Evolutionary conservation across 2,888 invertebrate species (phyloP), one percentile per base, ranked within the genome.

Genomic region (Sarcophaga variegata): DNA sequence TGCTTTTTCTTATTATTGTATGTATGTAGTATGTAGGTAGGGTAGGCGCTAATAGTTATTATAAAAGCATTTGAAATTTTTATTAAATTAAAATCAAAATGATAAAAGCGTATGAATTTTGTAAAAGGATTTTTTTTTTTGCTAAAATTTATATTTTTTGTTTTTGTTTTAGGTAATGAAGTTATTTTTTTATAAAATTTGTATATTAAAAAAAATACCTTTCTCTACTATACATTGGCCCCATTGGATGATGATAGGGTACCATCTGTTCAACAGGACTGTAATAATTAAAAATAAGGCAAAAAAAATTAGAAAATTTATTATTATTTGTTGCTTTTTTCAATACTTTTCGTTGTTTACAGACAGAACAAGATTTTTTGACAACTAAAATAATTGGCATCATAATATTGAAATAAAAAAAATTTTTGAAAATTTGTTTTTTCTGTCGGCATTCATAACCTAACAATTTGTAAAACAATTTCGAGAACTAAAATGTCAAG

Each of bases 181-280:
- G 88, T 90, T 88, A 88, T 89, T 89, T 90, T 81, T 80, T 83
- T 89, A 92, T 92, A 64, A 60, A 62, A 37, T 67, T 10, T n/a
- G n/a, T 62, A 62, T 71, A 47, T 75, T 47, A 17, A 62, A 78
- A 87, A 12, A 63, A 78, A 91, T 93, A 94, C 93, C 93, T 94
- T 93, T 94, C 93, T 93, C 93, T 93, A 93, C 92, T 93, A 91
- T 94, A 94, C 92, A 94, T 93, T 87, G 93, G 94, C 91, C 93
- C 93, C 93, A 93, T 94, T 93, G 93, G 92, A 92, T 94, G 93
- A 93, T 93, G 93, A 94, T 94, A 94, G 92, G 93, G 94, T 92
- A 94, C 93, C 94, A 94, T 94, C 92, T 93, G 93, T 92, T 94
- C 93, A 93, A 94, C 94, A 93, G 93, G 94, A 92, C 94, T 94